phyloP scores from a whole-genome alignment of 2,113 vertebrate genomes.

The Miniopterus natalensis region DNA sequence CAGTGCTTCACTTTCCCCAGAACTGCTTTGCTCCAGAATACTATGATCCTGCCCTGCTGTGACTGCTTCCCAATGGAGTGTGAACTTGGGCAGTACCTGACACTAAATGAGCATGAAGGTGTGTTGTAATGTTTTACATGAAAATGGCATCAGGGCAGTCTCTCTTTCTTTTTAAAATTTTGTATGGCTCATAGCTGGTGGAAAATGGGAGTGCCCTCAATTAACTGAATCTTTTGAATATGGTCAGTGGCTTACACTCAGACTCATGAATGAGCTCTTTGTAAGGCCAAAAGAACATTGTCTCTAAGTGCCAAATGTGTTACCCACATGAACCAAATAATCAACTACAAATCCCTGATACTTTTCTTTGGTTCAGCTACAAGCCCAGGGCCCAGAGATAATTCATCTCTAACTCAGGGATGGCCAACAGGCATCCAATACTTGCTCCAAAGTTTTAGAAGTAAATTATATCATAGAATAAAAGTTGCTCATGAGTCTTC shows the following conservation, averaged over 20 bases:
- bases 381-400: not conserved
- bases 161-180: not conserved
- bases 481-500: not conserved
- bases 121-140: not conserved
- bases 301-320: not conserved
- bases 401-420: not conserved
- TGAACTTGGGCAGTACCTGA: not conserved
- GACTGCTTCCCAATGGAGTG: not conserved
- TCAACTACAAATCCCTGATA: not conserved
- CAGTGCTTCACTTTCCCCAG: not conserved
- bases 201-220: not conserved
- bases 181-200: not conserved
- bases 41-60: not conserved
- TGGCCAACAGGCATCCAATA: constrained; percentile 23
- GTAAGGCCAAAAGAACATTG: not conserved
- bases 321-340: not conserved
- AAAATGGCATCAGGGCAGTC: not conserved
- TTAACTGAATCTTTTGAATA: not conserved
- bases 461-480: constrained; percentile 26
- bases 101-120: not conserved
- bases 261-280: not conserved
- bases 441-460: constrained; percentile 15
- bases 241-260: constrained; percentile 15
- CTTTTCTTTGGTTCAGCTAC: constrained; percentile 34
- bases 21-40: not conserved